Conservation (phyloP, 2,797 vertebrate genomes). For the Anabas testudineus region DNA sequence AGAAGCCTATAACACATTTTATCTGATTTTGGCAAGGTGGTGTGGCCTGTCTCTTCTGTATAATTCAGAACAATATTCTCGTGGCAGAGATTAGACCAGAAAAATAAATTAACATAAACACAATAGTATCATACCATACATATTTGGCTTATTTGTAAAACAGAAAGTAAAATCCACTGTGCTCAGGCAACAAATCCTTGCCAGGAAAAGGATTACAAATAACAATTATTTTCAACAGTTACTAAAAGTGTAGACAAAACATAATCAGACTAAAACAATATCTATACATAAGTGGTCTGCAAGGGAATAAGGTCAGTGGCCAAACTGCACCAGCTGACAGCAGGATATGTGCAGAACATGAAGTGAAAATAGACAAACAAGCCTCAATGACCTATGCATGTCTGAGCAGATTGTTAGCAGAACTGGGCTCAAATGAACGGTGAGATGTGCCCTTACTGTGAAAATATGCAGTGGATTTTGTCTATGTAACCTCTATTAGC, state of each 20-base stretch:
- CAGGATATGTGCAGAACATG: neutral
- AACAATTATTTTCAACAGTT: too few relatives aligned
- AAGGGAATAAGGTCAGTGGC: neutral
- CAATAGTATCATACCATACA: neutral
- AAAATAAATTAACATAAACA: neutral
- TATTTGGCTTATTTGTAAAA: neutral
- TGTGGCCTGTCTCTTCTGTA: slow-evolving; percentile 14
- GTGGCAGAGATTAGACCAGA: too few relatives aligned
- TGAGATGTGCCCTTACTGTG: slow-evolving; percentile 8
- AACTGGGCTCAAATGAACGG: slow-evolving; percentile 23
- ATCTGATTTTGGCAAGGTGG: slow-evolving; percentile 55
- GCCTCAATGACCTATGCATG: neutral
- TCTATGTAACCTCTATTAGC: slow-evolving; percentile 5
- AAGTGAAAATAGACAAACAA: slow-evolving; percentile 23
- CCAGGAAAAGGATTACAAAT: too few relatives aligned
- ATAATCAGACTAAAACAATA: too few relatives aligned
- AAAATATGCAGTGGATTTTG: slow-evolving; percentile 18
- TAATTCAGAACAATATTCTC: slow-evolving; percentile 40
- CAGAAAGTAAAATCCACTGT: too few relatives aligned
- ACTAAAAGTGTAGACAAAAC: too few relatives aligned
- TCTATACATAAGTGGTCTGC: too few relatives aligned
- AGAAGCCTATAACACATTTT: slow-evolving; percentile 57
- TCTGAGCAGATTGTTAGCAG: slow-evolving; percentile 38
- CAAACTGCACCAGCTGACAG: neutral
- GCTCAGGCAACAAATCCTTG: too few relatives aligned